phyloP scores from a whole-genome alignment of 2,113 vertebrate species.

The Protomyctophum bolini region DNA sequence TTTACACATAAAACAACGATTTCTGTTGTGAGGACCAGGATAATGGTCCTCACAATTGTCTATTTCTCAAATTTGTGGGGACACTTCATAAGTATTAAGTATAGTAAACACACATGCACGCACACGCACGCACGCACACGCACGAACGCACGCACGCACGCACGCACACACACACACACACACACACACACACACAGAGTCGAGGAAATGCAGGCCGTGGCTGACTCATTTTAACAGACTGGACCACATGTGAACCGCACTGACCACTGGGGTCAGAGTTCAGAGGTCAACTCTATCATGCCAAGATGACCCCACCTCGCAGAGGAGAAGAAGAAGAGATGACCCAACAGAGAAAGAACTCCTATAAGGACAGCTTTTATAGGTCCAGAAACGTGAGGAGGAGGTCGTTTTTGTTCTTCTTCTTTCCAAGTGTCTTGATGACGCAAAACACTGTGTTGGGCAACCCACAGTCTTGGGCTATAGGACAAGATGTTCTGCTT shows the following conservation, averaged over 20 bases:
- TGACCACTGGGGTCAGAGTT: constrained; percentile 37
- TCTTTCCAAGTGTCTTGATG: neutral
- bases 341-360: constrained; percentile 15
- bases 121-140: constrained; percentile 5
- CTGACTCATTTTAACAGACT: constrained; percentile 43
- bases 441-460: neutral
- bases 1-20: too few species aligned
- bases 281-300: constrained; percentile 1
- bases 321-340: constrained; percentile 4
- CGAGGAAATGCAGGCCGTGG: constrained; percentile 27
- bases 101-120: constrained; percentile 7
- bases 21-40: too few species aligned
- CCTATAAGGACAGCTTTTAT: constrained; percentile 12
- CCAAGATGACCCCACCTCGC: constrained; percentile 10
- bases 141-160: neutral
- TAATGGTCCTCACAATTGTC: too few species aligned
- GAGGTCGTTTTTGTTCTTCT: neutral
- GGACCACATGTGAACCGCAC: constrained; percentile 43
- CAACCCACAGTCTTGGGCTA: neutral
- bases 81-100: too few species aligned
- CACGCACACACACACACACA: constrained; percentile 16
- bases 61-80: too few species aligned
- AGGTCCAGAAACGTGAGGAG: neutral
- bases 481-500: neutral
- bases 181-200: neutral